Percentiles rank a stretch among this genome's conserved stretches.
phyloP scores from a whole-genome alignment of 2,797 vertebrate species.

The Helicolenus hilgendorfi region DNA sequence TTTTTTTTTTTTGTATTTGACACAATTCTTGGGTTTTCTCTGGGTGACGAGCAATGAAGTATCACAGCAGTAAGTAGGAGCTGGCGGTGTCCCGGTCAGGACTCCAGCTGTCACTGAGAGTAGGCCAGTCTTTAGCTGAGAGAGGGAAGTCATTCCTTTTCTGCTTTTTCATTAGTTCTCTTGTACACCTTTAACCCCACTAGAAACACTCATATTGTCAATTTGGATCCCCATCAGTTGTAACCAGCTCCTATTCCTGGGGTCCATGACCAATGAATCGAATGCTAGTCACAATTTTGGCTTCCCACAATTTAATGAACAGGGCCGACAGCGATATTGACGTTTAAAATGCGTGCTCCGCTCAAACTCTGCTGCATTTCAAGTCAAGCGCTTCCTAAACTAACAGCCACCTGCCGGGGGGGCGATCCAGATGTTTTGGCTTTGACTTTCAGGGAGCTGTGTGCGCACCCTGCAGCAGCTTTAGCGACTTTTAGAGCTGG shows the following conservation, averaged over 20 bases:
- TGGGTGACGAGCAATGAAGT: constrained; percentile 27
- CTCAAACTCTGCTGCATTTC: background rate
- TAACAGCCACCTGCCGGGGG: background rate
- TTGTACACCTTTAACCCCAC: background rate
- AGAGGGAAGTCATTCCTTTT: background rate
- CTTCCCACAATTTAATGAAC: background rate
- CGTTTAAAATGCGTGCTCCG: background rate
- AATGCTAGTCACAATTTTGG: background rate
- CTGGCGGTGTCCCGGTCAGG: background rate
- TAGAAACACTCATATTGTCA: background rate
- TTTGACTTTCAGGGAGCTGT: too few species aligned
- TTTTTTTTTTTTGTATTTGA: background rate
- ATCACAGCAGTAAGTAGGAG: constrained; percentile 22
- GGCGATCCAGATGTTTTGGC: too few species aligned
- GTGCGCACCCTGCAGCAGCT: too few species aligned
- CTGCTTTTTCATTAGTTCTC: background rate
- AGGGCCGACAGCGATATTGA: background rate
- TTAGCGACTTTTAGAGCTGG: too few species aligned
- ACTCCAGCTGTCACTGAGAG: constrained; percentile 5
- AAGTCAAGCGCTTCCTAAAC: background rate
- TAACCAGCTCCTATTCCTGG: background rate
- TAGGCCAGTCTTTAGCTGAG: background rate
- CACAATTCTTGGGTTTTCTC: constrained; percentile 10
- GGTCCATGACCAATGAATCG: background rate
- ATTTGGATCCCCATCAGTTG: background rate